A percentile compares a stretch with the other conserved stretches of the same genome.
Conservation (phyloP, 2,888 invertebrate species). For the Ectropis crepuscularia region DNA sequence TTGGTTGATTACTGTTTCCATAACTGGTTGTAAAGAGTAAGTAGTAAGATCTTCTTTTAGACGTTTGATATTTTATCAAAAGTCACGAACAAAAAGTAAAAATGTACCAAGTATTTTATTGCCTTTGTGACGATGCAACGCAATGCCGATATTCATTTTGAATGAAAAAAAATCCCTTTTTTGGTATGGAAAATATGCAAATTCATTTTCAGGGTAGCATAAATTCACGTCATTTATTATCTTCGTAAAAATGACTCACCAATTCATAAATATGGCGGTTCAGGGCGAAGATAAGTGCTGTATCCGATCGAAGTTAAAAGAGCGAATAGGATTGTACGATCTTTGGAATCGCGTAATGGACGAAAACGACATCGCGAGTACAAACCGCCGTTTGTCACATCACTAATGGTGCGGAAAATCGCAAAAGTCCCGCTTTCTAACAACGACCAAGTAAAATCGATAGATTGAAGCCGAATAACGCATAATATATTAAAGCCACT, state of each 20-base stretch:
- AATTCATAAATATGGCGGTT: slow-evolving; percentile 41
- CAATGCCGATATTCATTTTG: slow-evolving; percentile 12
- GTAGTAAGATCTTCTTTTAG: too few species aligned
- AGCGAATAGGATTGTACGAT: slow-evolving; percentile 71
- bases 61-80: too few species aligned
- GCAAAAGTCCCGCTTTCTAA: slow-evolving; percentile 70
- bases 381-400: slow-evolving; percentile 78
- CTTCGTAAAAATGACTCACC: slow-evolving; percentile 36
- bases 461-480: slow-evolving; percentile 67
- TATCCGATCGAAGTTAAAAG: slow-evolving; percentile 67
- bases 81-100: too few species aligned
- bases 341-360: slow-evolving; percentile 76
- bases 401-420: slow-evolving; percentile 79
- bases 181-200: slow-evolving; percentile 27
- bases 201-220: slow-evolving; percentile 26
- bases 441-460: slow-evolving; percentile 67
- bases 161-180: slow-evolving; percentile 17
- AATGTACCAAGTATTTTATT: too few species aligned
- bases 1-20: too few species aligned
- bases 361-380: slow-evolving; percentile 76
- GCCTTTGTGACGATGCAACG: too few species aligned
- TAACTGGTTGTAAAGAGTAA: too few species aligned
- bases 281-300: slow-evolving; percentile 58
- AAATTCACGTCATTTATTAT: slow-evolving; percentile 39
- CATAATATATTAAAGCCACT: slow-evolving; percentile 54